Evolutionary conservation across 1,140 invertebrate species (phyloP), one percentile per base, ranked within the genome.

Genomic region (Frieseomelitta varia): DNA sequence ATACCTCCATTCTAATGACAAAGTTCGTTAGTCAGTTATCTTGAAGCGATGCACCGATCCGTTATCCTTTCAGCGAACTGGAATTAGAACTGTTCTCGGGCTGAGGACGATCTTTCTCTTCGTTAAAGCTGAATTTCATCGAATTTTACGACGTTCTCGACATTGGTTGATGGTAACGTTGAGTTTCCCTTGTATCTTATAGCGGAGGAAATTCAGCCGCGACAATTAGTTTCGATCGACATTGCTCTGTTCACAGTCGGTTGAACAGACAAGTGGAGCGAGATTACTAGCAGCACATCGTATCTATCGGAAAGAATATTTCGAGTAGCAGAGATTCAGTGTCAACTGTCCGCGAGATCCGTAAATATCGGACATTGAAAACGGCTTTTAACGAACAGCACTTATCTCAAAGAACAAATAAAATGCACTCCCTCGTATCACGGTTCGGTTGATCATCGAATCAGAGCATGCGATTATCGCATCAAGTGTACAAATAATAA

Each of bases 81-180:
- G 86, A 88, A 85, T 65, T 56, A 30, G 58, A 58, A 53, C 84
- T 10, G 58, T 65, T 27, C 27, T 21, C 12, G 39, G 47, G 27
- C 58, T 67, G n/a, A 12, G 51, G 17, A 27, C 65, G 74, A 88
- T 88, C 82, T 82, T 79, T 90, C 77, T 65, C 56, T 68, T 80
- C 81, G 74, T 68, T 81, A 63, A 67, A 81, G 73, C 53, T n/a
- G 15, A 55, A 73, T 61, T 72, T 27, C 67, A 73, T 79, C 24
- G 39, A 79, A 63, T 83, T 78, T 71, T 21, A 67, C 27, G 24
- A 6, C 39, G 6, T 47, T 47, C 39, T 47, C 39, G 39, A 47
- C 8, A 8, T 47, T 10, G 17, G 47, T 65, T 15, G 15, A 65
- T 15, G 2, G 17, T 8, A 17, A 65, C 6, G 30, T 27, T 8